Base-by-base conservation (phyloP, 2,888 invertebrate genomes). In the Melipona bicolor region DNA sequence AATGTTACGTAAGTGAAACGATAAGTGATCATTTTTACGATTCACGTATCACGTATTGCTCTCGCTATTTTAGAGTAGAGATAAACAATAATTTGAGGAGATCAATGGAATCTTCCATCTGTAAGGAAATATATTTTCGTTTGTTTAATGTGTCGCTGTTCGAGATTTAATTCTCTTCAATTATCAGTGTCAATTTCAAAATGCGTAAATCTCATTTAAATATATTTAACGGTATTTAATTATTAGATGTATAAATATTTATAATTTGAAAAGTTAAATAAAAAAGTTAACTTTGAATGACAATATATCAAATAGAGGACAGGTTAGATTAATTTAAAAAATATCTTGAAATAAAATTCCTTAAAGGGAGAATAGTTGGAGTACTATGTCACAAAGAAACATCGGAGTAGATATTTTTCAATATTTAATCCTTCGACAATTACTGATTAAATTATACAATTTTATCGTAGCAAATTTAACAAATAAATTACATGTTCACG, bases 11-110 rank as follows among this genome's bases (percentile, higher is more conserved):
- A 32, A 50, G 71, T 36, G 24, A 50, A 70, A 81, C 32, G 52
- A 82, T 71, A 24, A 24, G 24, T 24, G 24, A 24, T 24, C 69
- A 81, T 62, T 70, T 74, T 71, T 61, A 64, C n/a, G 54, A n/a
- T 49, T 52, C 21, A 17, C 11, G 43, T n/a, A n/a, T n/a, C 15
- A n/a, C n/a, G 64, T 36, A 11, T 52, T 27, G 15, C 17, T n/a
- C 56, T 13, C 74, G 6, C 15, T 74, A 27, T 73, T 65, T 19
- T 9, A 9, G 11, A 2, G 15, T 21, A 52, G 24, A 32, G 32
- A 32, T 43, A 54, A 56, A 72, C 49, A 19, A 77, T 36, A 61
- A 70, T 32, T n/a, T 32, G 19, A 19, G 3, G 4, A 11, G 27
- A 19, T 19, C 4, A 11, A 4, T 11, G 19, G 19, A 21, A 64